Evolutionary conservation across 1,140 invertebrate genomes (phyloP).

Genomic region (Diorhabda carinulata): DNA sequence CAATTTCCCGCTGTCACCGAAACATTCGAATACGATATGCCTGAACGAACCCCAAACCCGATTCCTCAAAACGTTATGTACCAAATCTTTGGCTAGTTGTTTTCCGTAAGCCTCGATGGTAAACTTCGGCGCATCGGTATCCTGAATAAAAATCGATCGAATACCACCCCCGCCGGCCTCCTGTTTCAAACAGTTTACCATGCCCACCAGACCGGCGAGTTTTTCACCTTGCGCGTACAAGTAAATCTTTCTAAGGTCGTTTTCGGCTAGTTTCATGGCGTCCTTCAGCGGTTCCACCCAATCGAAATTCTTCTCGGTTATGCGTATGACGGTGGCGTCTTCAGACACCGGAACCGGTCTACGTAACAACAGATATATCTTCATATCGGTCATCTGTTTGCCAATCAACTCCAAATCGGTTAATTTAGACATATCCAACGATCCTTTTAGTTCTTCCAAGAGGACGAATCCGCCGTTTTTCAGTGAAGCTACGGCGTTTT

Average conservation of each 20-base stretch:
- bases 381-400: conserved; percentile 57
- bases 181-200: conserved; percentile 82
- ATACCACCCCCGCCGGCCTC: conserved; percentile 72
- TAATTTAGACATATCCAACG: conserved; percentile 51
- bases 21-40: conserved; percentile 66
- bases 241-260: conserved; percentile 60
- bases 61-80: conserved; percentile 77
- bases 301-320: conserved; percentile 64
- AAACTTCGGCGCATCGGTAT: conserved; percentile 60
- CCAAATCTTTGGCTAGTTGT: conserved; percentile 72
- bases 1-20: conserved; percentile 49
- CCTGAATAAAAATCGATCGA: conserved; percentile 68
- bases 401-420: conserved; percentile 52
- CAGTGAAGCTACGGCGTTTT: conserved; percentile 60
- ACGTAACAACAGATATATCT: conserved; percentile 59
- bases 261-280: conserved; percentile 58
- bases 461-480: conserved; percentile 72
- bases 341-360: conserved; percentile 46
- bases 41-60: conserved; percentile 81
- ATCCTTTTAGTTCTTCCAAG: conserved; percentile 64
- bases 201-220: conserved; percentile 74
- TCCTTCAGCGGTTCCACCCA: conserved; percentile 83
- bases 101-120: conserved; percentile 56
- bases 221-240: conserved; percentile 67
- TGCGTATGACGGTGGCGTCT: conserved; percentile 54